Percentiles rank a stretch among this genome's conserved stretches.
These are phyloP conservation scores for Triplophysa dalaica DNA, from an alignment of 2,113 vertebrate genomes.

Conservation along the genomic window DNA sequence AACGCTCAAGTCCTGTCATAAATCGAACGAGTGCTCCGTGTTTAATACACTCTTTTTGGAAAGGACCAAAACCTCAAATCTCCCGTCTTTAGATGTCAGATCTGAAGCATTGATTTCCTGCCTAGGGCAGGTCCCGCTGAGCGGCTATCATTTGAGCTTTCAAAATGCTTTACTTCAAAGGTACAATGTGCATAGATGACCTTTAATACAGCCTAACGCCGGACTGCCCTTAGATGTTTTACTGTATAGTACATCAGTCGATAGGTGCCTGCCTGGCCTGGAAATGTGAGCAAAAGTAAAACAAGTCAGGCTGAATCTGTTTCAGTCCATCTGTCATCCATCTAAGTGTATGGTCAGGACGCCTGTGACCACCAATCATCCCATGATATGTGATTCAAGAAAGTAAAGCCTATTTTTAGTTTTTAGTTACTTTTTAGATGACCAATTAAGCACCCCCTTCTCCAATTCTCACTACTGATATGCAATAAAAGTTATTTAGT, in stretches of 20 bases:
- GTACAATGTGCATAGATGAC: constrained; percentile 47
- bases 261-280: constrained; percentile 9
- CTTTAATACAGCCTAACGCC: constrained; percentile 45
- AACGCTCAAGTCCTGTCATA: constrained; percentile 24
- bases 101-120: constrained; percentile 54
- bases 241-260: constrained; percentile 42
- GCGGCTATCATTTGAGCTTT: constrained; percentile 49
- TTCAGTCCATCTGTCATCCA: too few species aligned
- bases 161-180: constrained; percentile 57
- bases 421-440: background rate
- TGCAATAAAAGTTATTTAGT: background rate
- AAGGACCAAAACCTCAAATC: constrained; percentile 44
- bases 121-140: constrained; percentile 36
- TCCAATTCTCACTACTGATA: background rate
- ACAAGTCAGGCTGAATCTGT: background rate
- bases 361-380: background rate
- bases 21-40: constrained; percentile 9
- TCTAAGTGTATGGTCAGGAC: too few species aligned
- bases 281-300: constrained; percentile 12
- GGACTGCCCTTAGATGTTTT: constrained; percentile 41
- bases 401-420: background rate
- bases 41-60: constrained; percentile 21
- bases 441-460: background rate
- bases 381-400: background rate
- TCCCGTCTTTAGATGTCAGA: constrained; percentile 46